Percentiles rank a stretch among this genome's conserved stretches.
phyloP scores from a whole-genome alignment of 2,888 invertebrate genomes.

The Lycophotia porphyrea region DNA sequence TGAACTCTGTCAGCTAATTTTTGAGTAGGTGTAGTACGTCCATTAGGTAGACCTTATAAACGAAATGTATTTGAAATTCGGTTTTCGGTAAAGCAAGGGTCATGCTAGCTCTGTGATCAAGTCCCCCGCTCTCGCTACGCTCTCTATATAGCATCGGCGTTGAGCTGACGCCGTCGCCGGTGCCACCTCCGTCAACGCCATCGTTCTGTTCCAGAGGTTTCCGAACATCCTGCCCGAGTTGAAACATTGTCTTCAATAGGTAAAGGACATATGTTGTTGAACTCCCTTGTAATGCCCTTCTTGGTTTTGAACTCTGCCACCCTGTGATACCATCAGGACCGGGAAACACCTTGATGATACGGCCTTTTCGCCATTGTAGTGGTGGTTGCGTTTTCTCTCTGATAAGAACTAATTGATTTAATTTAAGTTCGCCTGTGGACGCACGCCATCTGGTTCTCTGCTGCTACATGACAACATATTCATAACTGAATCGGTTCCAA shows the following conservation, averaged over 20 bases:
- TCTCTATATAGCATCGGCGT: background rate
- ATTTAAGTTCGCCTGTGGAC: constrained; percentile 2
- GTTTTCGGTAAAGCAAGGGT: background rate
- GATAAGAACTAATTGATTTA: constrained; percentile 9
- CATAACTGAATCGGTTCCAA: background rate
- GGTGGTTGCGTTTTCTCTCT: background rate
- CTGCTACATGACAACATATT: background rate
- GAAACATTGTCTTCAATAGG: constrained; percentile 4
- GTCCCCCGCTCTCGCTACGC: constrained; percentile 2
- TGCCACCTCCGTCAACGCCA: background rate
- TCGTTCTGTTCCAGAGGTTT: background rate
- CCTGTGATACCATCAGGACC: constrained; percentile 1
- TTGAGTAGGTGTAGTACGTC: background rate
- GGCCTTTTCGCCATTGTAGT: constrained; percentile 2
- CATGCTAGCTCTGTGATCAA: background rate
- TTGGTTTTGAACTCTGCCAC: constrained; percentile 3
- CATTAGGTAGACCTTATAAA: background rate
- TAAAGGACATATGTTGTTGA: constrained; percentile 4
- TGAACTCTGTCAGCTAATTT: background rate
- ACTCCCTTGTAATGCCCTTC: constrained; percentile 1
- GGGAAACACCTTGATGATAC: constrained; percentile 4
- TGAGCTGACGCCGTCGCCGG: background rate
- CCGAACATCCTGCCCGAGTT: constrained; percentile 1
- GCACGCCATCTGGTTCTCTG: constrained; percentile 5
- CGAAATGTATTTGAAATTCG: background rate